These are phyloP conservation scores for Eupithecia insigniata DNA, from an alignment of 2,888 invertebrate genomes.

Conservation along the genomic window DNA sequence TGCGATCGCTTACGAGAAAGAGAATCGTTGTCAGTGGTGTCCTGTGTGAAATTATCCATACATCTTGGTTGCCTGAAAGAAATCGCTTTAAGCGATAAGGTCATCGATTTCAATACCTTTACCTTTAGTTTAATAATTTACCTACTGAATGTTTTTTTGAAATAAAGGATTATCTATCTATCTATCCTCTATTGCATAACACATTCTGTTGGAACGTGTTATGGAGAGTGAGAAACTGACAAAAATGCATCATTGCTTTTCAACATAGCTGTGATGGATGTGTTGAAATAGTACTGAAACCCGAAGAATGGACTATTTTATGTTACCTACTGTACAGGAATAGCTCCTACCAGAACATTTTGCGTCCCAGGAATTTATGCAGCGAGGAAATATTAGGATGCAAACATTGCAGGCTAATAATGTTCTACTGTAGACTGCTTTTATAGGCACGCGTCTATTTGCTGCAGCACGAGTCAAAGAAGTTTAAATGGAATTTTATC, in stretches of 20 bases:
- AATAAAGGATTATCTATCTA: no score
- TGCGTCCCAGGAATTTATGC: not conserved
- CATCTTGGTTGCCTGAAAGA: no score
- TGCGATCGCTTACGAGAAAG: not conserved
- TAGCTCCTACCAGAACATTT: not conserved
- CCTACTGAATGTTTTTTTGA: no score
- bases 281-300: not conserved
- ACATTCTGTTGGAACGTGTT: no score
- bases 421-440: not conserved
- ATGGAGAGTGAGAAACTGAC: no score
- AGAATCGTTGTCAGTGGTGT: not conserved
- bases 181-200: no score
- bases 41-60: no score
- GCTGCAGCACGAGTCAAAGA: slow-evolving; percentile 13
- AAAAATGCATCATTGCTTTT: not conserved
- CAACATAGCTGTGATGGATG: not conserved
- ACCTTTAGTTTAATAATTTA: no score
- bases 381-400: not conserved
- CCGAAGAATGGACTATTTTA: not conserved
- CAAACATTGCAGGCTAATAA: slow-evolving; percentile 8
- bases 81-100: no score
- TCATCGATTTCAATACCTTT: no score
- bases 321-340: not conserved
- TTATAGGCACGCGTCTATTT: slow-evolving; percentile 10
- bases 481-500: slow-evolving; percentile 16